Evolutionary conservation across 2,113 vertebrate genomes (phyloP).

Genomic region (Arizona elegans): DNA sequence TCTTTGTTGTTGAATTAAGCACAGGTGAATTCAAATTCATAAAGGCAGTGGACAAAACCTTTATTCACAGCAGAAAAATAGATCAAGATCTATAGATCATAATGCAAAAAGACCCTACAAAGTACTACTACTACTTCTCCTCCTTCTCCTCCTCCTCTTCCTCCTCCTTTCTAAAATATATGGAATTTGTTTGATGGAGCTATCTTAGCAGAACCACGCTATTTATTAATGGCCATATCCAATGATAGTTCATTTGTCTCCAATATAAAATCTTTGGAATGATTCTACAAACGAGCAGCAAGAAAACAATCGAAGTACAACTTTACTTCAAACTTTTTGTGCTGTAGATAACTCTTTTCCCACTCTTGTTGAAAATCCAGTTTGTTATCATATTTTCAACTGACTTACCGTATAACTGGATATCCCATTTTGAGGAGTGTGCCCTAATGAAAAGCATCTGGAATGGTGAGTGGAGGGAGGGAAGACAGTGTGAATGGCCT

Average conservation of each 20-base stretch:
- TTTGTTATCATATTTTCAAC: neutral
- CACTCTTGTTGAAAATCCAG: neutral
- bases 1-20: constrained; percentile 40
- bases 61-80: neutral
- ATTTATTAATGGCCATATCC: neutral
- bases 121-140: too few species aligned
- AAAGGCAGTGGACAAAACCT: neutral
- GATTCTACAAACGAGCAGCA: neutral
- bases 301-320: neutral
- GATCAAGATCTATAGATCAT: neutral
- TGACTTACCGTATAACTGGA: neutral
- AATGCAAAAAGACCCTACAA: neutral
- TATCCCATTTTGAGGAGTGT: neutral
- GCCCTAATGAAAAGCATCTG: neutral
- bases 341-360: neutral
- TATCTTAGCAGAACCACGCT: neutral
- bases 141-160: neutral
- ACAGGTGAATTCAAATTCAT: constrained; percentile 8
- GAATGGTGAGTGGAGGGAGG: neutral
- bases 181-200: neutral
- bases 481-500: neutral
- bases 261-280: neutral
- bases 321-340: neutral
- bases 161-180: neutral
- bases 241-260: neutral